Percentiles rank a stretch among this genome's conserved stretches.
Evolutionary conservation across 2,888 invertebrate genomes (phyloP).

Genomic region (Trachelus tabidus): DNA sequence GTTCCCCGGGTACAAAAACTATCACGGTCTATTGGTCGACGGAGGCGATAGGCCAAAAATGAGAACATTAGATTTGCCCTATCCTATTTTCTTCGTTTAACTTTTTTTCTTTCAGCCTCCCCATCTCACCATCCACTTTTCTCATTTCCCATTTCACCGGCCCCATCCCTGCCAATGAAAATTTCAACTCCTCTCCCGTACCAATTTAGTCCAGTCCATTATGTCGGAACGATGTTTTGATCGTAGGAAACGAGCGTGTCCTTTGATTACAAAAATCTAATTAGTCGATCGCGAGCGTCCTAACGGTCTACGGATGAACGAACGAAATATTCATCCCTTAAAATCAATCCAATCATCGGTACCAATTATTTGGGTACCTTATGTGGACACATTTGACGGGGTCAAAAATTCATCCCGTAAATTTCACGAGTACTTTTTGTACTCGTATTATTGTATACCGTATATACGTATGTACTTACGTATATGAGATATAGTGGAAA

Average conservation of each 20-base stretch:
- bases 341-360: not conserved
- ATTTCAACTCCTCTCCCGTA: constrained; percentile 6
- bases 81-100: constrained; percentile 6
- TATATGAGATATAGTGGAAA: not conserved
- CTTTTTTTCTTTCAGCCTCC: not conserved
- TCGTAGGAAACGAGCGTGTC: constrained; percentile 19
- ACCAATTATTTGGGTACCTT: not conserved
- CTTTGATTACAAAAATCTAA: not conserved
- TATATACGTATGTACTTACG: not conserved
- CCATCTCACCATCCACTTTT: not conserved
- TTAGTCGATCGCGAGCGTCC: not conserved
- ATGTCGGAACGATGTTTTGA: constrained; percentile 17
- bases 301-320: not conserved
- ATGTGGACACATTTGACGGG: not conserved
- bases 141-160: not conserved
- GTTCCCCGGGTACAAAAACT: constrained; percentile 16
- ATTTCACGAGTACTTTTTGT: not conserved
- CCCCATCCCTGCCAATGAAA: constrained; percentile 2
- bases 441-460: not conserved
- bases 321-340: not conserved
- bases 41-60: constrained; percentile 10
- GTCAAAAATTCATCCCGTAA: not conserved
- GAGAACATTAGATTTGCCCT: constrained; percentile 20
- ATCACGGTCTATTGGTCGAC: constrained; percentile 21
- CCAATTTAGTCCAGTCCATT: not conserved